Conservation (phyloP, 2,888 invertebrate genomes). For the Adineta ricciae region DNA sequence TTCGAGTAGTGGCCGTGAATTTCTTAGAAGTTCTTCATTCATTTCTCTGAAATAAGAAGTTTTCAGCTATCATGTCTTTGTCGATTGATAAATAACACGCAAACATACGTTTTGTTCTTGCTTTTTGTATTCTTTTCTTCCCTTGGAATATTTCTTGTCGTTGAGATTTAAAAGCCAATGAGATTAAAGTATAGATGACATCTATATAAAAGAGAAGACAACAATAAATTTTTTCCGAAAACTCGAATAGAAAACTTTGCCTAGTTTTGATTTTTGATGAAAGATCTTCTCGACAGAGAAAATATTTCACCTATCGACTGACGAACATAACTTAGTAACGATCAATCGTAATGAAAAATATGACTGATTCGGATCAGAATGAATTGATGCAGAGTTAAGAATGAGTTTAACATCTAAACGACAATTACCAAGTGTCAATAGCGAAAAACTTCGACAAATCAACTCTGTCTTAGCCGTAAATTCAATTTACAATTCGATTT, state of each 20-base stretch:
- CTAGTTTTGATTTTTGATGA: too few relatives aligned
- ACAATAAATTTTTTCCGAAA: background rate
- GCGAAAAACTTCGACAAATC: conserved; percentile 14
- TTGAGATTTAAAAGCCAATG: background rate
- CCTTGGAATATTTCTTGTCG: background rate
- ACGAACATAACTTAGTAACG: background rate
- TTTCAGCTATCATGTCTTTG: background rate
- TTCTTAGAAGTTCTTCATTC: background rate
- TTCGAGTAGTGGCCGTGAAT: background rate
- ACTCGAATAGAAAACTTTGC: background rate
- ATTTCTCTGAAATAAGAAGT: background rate
- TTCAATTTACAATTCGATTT: background rate
- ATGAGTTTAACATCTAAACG: conserved; percentile 10
- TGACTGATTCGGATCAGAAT: background rate
- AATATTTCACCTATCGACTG: background rate
- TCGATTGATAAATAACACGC: background rate
- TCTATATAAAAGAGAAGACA: background rate
- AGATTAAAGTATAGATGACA: background rate
- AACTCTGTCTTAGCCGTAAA: background rate
- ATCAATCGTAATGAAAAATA: background rate
- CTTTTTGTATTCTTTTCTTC: background rate
- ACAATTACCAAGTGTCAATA: background rate
- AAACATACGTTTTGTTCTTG: background rate
- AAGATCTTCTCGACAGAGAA: background rate
- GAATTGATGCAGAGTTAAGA: background rate